These are phyloP conservation scores for Cepaea hortensis DNA, from an alignment of 2,888 invertebrate genomes.

Conservation along the genomic window DNA sequence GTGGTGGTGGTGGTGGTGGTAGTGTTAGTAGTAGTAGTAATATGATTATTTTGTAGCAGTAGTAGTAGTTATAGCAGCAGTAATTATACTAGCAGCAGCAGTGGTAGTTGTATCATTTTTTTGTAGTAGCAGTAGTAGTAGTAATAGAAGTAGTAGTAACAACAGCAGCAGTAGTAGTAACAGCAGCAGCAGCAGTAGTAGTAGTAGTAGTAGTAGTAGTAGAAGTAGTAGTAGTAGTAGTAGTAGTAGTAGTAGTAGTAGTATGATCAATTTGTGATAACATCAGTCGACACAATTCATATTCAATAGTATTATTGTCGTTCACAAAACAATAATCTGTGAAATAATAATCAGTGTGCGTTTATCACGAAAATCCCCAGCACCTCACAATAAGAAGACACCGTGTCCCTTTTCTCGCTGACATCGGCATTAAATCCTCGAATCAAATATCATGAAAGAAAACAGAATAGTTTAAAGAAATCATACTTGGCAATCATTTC, in stretches of 20 bases:
- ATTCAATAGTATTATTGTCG: no score
- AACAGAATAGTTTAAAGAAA: no score
- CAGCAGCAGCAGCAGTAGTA: slow-evolving; percentile 28
- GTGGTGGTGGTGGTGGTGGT: slow-evolving; percentile 1
- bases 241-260: slow-evolving; percentile 34
- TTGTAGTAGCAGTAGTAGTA: slow-evolving; percentile 34
- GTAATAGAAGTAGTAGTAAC: slow-evolving; percentile 11
- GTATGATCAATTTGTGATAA: not conserved
- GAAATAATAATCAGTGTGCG: no score
- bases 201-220: slow-evolving; percentile 29
- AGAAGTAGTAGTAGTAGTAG: slow-evolving; percentile 37
- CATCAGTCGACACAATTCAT: no score
- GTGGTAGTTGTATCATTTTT: no score
- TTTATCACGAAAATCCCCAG: no score
- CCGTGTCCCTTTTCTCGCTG: no score
- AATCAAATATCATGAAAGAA: no score
- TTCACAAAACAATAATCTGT: no score
- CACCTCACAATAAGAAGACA: no score
- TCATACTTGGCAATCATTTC: no score
- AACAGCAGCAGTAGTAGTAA: slow-evolving; percentile 19
- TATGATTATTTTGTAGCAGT: not conserved
- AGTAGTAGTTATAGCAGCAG: slow-evolving; percentile 9
- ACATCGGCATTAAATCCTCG: no score
- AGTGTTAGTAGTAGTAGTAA: slow-evolving; percentile 25
- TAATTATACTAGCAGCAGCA: not conserved